Evolutionary conservation across 2,113 vertebrate genomes (phyloP).

Genomic region (Xenopus laevis): DNA sequence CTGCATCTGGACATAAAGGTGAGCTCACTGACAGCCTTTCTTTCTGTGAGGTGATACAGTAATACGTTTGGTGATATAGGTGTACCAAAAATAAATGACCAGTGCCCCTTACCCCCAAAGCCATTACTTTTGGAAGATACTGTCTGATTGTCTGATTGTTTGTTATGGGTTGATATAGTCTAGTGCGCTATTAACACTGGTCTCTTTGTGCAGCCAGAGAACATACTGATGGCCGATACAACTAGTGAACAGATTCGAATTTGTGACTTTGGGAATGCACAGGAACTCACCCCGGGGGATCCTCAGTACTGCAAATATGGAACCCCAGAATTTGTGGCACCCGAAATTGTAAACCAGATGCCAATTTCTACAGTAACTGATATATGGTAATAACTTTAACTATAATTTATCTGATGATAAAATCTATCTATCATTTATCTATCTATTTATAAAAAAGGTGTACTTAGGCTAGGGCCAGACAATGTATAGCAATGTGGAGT

Average conservation of each 20-base stretch:
- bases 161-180: neutral
- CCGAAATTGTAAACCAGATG: conserved; percentile 92
- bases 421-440: too few relatives aligned
- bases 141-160: too few relatives aligned
- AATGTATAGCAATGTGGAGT: too few relatives aligned
- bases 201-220: conserved; percentile 77
- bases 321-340: conserved; percentile 91
- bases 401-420: too few relatives aligned
- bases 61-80: too few relatives aligned
- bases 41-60: too few relatives aligned
- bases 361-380: conserved; percentile 84
- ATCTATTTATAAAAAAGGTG: too few relatives aligned
- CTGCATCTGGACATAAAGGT: conserved; percentile 95
- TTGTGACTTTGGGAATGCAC: conserved; percentile 89
- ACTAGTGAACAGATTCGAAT: conserved; percentile 84
- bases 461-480: too few relatives aligned
- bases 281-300: conserved; percentile 74
- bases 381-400: too few relatives aligned
- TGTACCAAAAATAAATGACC: too few relatives aligned
- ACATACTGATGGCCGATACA: conserved; percentile 84
- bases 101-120: too few relatives aligned
- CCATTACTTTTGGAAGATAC: too few relatives aligned
- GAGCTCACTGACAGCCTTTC: neutral
- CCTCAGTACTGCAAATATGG: conserved; percentile 91
- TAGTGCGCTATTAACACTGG: neutral